A percentile compares a stretch with the other conserved stretches of the same genome.
phyloP scores from a whole-genome alignment of 1,140 invertebrate species.

The Lepidurus arcticus region DNA sequence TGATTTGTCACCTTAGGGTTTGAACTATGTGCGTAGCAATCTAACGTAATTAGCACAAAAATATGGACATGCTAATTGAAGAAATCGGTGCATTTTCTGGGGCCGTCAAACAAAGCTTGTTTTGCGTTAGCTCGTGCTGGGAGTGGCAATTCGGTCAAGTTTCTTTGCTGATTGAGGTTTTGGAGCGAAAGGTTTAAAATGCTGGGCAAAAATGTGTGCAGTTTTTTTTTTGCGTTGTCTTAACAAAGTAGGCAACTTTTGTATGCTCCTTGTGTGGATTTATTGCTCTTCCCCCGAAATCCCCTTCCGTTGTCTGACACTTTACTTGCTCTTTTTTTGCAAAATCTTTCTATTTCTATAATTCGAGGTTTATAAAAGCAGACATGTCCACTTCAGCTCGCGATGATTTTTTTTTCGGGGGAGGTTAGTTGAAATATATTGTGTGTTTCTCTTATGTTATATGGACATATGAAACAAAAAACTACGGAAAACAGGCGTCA shows the following conservation, averaged over 20 bases:
- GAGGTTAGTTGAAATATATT: too few relatives aligned
- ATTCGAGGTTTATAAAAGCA: too few relatives aligned
- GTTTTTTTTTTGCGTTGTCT: constrained; percentile 4
- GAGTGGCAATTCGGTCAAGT: background rate
- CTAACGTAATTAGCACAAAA: background rate
- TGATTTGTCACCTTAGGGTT: background rate
- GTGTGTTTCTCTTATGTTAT: background rate
- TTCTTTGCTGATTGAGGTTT: background rate
- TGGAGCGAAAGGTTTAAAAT: background rate
- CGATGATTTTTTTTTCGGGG: too few relatives aligned
- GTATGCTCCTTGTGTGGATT: background rate
- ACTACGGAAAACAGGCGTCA: background rate
- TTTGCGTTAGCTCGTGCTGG: background rate
- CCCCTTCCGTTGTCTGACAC: too few relatives aligned
- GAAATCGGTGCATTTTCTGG: background rate
- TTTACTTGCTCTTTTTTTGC: too few relatives aligned
- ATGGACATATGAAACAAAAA: background rate
- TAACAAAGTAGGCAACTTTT: constrained; percentile 19
- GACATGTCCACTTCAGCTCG: too few relatives aligned
- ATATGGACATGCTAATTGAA: constrained; percentile 12
- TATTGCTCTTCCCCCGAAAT: background rate
- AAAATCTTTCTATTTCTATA: too few relatives aligned
- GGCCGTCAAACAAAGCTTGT: background rate
- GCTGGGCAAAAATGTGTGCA: background rate
- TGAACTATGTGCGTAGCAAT: background rate